Conservation (phyloP, 1,140 invertebrate species). For the Drosophila oshimai region DNA sequence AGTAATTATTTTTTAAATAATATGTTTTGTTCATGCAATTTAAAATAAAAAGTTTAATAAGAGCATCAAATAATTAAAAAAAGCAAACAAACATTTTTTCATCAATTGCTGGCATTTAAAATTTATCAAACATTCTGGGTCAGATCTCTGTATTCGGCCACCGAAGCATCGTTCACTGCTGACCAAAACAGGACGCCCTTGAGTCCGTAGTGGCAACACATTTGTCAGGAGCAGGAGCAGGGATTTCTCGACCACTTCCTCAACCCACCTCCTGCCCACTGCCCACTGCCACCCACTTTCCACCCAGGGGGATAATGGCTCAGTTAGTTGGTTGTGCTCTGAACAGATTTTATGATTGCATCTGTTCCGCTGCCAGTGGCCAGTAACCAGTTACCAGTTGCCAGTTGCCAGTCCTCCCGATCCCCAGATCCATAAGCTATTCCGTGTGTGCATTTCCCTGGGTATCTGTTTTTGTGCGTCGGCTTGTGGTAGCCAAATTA, state of each 20-base stretch:
- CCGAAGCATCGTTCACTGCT: neutral
- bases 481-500: slow-evolving; percentile 55
- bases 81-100: slow-evolving; percentile 9
- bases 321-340: slow-evolving; percentile 24
- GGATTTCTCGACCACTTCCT: slow-evolving; percentile 21
- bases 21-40: too few species aligned
- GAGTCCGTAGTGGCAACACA: slow-evolving; percentile 38
- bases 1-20: too few species aligned
- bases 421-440: slow-evolving; percentile 51
- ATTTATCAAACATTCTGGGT: neutral
- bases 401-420: slow-evolving; percentile 13
- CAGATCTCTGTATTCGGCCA: neutral
- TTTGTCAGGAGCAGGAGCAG: slow-evolving; percentile 63
- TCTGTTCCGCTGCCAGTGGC: slow-evolving; percentile 34
- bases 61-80: too few species aligned
- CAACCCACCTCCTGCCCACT: neutral
- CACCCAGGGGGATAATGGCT: slow-evolving; percentile 23
- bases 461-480: neutral
- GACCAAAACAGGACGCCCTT: slow-evolving; percentile 11
- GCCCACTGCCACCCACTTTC: neutral
- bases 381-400: slow-evolving; percentile 6
- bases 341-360: slow-evolving; percentile 69
- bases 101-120: too few species aligned
- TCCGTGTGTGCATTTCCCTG: slow-evolving; percentile 38
- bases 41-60: too few species aligned